Base-by-base conservation (phyloP, 1,140 invertebrate genomes). In the Brachionus angularis region DNA sequence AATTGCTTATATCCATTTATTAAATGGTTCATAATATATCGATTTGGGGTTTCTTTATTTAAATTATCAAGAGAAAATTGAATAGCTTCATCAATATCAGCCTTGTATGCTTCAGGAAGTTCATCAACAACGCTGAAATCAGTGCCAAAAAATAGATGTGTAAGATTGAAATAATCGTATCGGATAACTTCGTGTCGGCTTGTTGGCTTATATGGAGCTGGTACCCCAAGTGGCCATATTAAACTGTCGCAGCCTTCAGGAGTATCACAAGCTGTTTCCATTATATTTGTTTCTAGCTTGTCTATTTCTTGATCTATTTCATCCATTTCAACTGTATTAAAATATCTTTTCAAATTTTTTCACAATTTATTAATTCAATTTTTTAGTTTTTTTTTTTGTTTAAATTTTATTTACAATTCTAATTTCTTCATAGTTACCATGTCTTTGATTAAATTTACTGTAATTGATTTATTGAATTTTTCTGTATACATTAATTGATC, bases 1-100 rank as follows among this genome's bases (percentile, higher is more conserved):
- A 92, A 93, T 74, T 86, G 85, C 74, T 86, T 84, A 75, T 94
- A 93, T 1, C 90, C 91, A 79, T 91, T 91, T 10, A 89, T 77
- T 10, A 94, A 79, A 58, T 79, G 82, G 39, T 80, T 78, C 73
- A 84, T 88, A 47, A 83, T 49, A 50, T 74, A 79, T 1, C 72
- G 71, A 64, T 83, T 81, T 1, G 82, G 77, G 77, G 87, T 84
- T 71, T 86, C 84, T 47, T 81, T 76, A 49, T 84, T 80, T 5
- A 88, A 82, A 79, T 84, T 84, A 16, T 84, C 79, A 14, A 84
- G 76, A 10, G 85, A 83, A 25, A 82, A 80, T 73, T 86, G 83
- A 18, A 89, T 77, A 8, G 89, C 83, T 74, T 88, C 84, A 79
- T 86, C 78, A 49, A 90, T 84, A 80, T 91, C 89, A 64, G 82